Evolutionary conservation across 2,888 invertebrate genomes (phyloP).

Genomic region (Polyommatus iphigenia): DNA sequence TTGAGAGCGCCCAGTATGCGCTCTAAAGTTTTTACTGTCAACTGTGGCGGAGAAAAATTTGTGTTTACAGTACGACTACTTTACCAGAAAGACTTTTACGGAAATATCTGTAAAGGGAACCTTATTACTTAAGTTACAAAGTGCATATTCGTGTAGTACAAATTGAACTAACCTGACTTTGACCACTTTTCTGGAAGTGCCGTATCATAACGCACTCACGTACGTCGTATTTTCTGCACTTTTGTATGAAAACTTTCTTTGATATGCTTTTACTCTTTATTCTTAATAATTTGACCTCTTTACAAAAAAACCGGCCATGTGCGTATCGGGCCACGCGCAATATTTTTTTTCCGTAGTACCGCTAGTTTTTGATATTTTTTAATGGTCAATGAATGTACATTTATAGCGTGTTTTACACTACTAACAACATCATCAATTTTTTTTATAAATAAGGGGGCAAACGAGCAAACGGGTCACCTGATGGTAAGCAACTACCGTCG

Average conservation of each 20-base stretch:
- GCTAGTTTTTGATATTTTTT: too few species aligned
- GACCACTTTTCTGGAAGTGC: slow-evolving; percentile 13
- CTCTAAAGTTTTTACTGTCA: slow-evolving; percentile 17
- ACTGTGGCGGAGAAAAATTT: slow-evolving; percentile 12
- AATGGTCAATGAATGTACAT: too few species aligned
- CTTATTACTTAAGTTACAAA: neutral
- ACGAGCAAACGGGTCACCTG: too few species aligned
- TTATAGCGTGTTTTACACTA: too few species aligned
- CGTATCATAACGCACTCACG: slow-evolving; percentile 6
- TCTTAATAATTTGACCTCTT: neutral
- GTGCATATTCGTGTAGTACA: slow-evolving; percentile 3
- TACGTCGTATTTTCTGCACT: neutral
- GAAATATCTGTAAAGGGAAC: neutral
- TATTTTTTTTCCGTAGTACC: too few species aligned
- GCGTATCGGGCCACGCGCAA: too few species aligned
- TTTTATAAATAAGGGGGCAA: too few species aligned
- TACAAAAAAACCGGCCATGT: neutral
- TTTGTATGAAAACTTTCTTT: neutral
- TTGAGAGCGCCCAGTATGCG: slow-evolving; percentile 2
- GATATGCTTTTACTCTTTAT: neutral
- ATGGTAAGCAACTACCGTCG: too few species aligned
- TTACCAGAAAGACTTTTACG: slow-evolving; percentile 1
- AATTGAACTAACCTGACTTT: neutral
- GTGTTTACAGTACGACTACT: slow-evolving; percentile 8
- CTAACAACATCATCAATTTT: too few species aligned